A percentile compares a stretch with the other conserved stretches of the same genome.
Conservation (phyloP, 2,888 invertebrate species). For the Halictus ligatus region DNA sequence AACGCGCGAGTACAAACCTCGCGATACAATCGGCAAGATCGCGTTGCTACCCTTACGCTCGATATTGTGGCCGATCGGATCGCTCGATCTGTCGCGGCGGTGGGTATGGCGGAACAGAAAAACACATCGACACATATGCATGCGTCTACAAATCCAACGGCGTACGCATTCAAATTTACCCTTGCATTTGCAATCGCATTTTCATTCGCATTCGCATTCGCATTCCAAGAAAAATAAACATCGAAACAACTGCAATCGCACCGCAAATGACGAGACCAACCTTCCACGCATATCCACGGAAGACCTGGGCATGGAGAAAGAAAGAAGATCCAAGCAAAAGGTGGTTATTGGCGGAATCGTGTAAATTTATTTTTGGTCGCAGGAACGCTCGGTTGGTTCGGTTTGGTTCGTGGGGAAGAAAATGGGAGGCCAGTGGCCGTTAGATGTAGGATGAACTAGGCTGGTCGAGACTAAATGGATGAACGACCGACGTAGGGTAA, state of each 20-base stretch:
- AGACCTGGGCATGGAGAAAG: slow-evolving; percentile 85
- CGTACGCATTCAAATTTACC: not conserved
- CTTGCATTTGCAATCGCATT: slow-evolving; percentile 8
- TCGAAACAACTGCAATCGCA: slow-evolving; percentile 81
- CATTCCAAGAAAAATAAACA: slow-evolving; percentile 48
- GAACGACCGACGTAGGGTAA: not conserved
- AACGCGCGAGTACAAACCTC: slow-evolving; percentile 8
- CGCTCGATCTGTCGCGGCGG: not conserved
- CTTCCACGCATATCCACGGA: slow-evolving; percentile 88
- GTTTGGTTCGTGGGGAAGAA: not conserved
- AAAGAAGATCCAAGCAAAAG: slow-evolving; percentile 77
- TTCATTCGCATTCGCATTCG: slow-evolving; percentile 43
- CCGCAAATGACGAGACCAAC: slow-evolving; percentile 85
- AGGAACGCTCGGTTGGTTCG: not conserved
- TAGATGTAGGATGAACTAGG: not conserved
- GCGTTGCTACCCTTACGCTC: not conserved
- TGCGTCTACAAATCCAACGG: not conserved
- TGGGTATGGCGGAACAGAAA: not conserved
- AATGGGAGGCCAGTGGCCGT: not conserved
- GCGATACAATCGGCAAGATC: slow-evolving; percentile 23
- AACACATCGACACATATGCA: not conserved
- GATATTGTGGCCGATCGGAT: slow-evolving; percentile 5
- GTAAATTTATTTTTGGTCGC: not conserved
- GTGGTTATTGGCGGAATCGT: slow-evolving; percentile 55
- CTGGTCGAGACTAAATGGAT: not conserved